phyloP scores from a whole-genome alignment of 1,140 invertebrate genomes.

The Hetaerina americana region DNA sequence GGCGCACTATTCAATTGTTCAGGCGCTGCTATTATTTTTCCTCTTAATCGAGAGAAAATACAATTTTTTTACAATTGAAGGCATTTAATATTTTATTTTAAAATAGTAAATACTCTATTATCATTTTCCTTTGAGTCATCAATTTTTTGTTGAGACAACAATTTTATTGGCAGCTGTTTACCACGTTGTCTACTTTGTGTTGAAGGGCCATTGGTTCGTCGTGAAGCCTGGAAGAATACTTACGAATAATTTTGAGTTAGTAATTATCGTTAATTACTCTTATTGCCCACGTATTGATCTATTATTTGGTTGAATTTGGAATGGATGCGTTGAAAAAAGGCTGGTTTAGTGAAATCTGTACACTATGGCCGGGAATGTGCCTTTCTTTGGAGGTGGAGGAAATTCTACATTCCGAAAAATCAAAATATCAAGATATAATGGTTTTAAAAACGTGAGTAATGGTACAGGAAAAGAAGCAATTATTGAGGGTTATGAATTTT shows the following conservation, averaged over 20 bases:
- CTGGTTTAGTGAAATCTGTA: conserved; percentile 83
- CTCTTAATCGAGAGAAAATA: too few relatives aligned
- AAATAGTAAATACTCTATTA: too few relatives aligned
- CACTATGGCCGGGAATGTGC: conserved; percentile 82
- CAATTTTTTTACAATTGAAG: too few relatives aligned
- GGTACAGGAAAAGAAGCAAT: too few relatives aligned
- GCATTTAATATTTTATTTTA: too few relatives aligned
- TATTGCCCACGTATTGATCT: too few relatives aligned
- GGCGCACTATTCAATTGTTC: neutral
- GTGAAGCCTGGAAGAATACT: too few relatives aligned
- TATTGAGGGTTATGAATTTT: conserved; percentile 2
- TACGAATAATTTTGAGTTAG: neutral
- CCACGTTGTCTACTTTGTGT: neutral
- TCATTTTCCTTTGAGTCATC: too few relatives aligned
- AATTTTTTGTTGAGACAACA: too few relatives aligned
- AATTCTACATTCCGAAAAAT: conserved; percentile 68
- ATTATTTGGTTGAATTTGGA: too few relatives aligned
- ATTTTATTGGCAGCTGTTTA: neutral
- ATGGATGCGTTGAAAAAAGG: conserved; percentile 58
- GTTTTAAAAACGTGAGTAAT: conserved; percentile 73
- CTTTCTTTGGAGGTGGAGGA: conserved; percentile 81
- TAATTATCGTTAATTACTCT: too few relatives aligned
- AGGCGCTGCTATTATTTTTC: neutral
- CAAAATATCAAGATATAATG: conserved; percentile 79
- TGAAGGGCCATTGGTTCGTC: neutral